Evolutionary conservation across 2,113 vertebrate genomes (phyloP), one percentile per base, ranked within the genome.

Genomic region (Fregetta grallaria): DNA sequence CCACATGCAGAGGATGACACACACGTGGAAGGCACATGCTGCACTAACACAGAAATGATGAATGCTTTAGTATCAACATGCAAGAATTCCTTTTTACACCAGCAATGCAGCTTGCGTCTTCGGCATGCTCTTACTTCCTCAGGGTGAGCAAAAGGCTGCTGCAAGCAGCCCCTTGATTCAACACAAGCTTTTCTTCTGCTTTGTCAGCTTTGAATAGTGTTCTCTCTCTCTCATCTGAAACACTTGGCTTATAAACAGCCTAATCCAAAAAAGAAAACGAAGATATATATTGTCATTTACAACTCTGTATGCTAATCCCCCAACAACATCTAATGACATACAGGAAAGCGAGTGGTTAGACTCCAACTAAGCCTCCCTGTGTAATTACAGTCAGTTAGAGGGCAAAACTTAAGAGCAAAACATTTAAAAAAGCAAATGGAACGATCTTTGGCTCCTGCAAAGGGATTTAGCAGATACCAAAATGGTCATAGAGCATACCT

Each of bases 341-440:
- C 21, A 53, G 94, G 53, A 89, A 95, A 97, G 94, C 80, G 92
- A 89, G 88, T 84, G 85, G 80, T 91, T 91, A 91, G 50, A 68
- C 76, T 55, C 76, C 88, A 86, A 92, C 59, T 91, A 96, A 96
- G 72, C 59, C 32, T 92, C 75, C 49, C 86, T 75, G 38, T 91
- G 66, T 92, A 97, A 98, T 97, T 96, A 95, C 49, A 88, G 80
- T 75, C 72, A 81, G 63, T 78, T 21, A 59, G 45, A 94, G n/a
- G 32, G 62, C 80, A 93, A 95, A 96, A 90, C 61, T 77, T 66
- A 20, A 73, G 76, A 88, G 70, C 38, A 94, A 94, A 72, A 45
- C 26, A 61, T 79, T 66, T 66, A 0, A 91, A 87, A 86, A 84
- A 65, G 13, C 73, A 79, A 95, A 82, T 18, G 14, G n/a, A 85